Evolutionary conservation across 2,888 invertebrate genomes (phyloP).

Genomic region (Adineta ricciae): DNA sequence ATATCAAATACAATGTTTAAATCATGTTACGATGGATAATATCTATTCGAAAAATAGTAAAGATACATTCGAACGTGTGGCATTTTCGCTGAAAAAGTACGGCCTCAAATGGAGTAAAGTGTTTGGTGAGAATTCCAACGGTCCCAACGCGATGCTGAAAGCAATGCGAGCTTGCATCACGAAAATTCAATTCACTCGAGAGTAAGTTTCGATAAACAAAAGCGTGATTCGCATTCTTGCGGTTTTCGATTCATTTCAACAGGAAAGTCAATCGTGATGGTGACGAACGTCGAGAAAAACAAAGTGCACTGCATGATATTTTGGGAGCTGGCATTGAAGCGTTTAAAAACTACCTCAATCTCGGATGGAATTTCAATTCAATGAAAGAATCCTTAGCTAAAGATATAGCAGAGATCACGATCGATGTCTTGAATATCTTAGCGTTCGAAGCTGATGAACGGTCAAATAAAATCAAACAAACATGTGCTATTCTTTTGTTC

Average conservation of each 20-base stretch:
- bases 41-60: conserved; percentile 13
- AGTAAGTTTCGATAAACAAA: not conserved
- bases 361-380: conserved; percentile 17
- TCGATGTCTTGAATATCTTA: conserved; percentile 7
- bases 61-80: not conserved
- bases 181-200: not conserved
- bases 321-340: not conserved
- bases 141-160: not conserved
- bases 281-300: conserved; percentile 1
- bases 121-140: not conserved
- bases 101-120: conserved; percentile 19
- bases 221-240: too few species aligned
- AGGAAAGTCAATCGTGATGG: not conserved
- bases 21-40: not conserved
- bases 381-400: not conserved
- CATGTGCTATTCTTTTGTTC: conserved; percentile 7
- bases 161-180: not conserved
- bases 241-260: too few species aligned
- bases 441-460: not conserved
- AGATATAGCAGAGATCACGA: not conserved
- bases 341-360: conserved; percentile 4
- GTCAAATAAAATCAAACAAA: not conserved
- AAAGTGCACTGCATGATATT: not conserved
- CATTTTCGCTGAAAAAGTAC: conserved; percentile 20
- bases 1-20: not conserved